A percentile compares a stretch with the other conserved stretches of the same genome.
These are phyloP conservation scores for Junonia oenone DNA, from an alignment of 2,888 invertebrate genomes.

Conservation along the genomic window DNA sequence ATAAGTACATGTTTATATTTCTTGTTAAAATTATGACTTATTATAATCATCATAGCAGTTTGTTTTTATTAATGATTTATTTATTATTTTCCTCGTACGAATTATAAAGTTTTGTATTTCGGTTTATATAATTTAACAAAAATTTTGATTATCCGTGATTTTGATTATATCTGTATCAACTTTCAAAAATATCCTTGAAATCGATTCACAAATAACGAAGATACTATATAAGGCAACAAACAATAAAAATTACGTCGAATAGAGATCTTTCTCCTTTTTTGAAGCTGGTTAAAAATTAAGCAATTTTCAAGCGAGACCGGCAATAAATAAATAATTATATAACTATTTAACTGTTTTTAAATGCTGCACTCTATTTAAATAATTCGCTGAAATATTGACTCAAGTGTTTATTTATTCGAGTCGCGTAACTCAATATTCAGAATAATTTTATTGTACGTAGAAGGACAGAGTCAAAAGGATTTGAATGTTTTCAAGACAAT, in stretches of 20 bases:
- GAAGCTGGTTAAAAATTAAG: too few species aligned
- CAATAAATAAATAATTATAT: neutral
- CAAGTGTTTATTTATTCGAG: constrained; percentile 25
- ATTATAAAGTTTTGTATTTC: too few species aligned
- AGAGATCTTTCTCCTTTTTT: too few species aligned
- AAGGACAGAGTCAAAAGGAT: neutral
- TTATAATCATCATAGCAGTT: too few species aligned
- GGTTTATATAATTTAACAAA: too few species aligned
- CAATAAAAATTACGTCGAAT: too few species aligned
- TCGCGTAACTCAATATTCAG: constrained; percentile 31
- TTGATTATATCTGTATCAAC: too few species aligned
- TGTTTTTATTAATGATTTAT: neutral
- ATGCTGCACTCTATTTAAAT: neutral
- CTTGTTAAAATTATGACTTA: too few species aligned
- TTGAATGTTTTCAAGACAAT: neutral
- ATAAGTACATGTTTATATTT: neutral
- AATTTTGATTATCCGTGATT: too few species aligned
- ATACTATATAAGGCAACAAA: too few species aligned
- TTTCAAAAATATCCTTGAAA: too few species aligned
- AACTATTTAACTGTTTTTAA: neutral
- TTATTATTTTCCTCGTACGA: neutral
- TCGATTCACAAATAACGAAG: too few species aligned
- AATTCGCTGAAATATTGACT: constrained; percentile 13
- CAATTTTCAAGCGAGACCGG: neutral
- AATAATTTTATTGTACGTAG: constrained; percentile 33